These are phyloP conservation scores for Illadopsis cleaveri DNA, from an alignment of 2,113 vertebrate species.

Conservation along the genomic window DNA sequence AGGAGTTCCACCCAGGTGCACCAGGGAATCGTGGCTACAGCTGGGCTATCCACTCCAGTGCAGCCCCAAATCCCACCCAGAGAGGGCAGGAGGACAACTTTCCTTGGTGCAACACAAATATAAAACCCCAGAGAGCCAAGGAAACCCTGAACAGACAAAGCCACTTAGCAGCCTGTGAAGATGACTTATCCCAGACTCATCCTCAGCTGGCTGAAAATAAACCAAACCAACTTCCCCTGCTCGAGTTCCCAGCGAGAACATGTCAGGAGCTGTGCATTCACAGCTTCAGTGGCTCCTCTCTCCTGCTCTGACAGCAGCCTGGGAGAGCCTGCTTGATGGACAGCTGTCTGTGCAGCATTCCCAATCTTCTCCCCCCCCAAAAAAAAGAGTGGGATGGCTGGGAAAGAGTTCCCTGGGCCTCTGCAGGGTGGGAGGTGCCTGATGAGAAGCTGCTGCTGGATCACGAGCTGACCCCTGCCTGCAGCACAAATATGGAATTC, in stretches of 20 bases:
- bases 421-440: neutral
- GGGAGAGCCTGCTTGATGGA: neutral
- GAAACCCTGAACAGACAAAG: neutral
- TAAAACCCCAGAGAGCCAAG: neutral
- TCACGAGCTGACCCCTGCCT: neutral
- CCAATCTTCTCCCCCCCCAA: neutral
- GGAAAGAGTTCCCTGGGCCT: neutral
- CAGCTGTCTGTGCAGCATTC: neutral
- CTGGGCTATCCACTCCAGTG: rapidly evolving
- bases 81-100: neutral
- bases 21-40: neutral
- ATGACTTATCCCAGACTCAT: neutral
- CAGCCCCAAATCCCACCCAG: neutral
- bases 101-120: neutral
- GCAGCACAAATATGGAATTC: neutral
- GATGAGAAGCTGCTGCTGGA: neutral
- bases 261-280: neutral
- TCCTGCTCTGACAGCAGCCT: neutral
- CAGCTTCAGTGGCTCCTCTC: neutral
- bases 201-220: neutral
- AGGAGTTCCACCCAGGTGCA: neutral
- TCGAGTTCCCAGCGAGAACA: neutral
- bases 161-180: neutral
- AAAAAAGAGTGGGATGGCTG: neutral
- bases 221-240: neutral